Evolutionary conservation across 2,797 vertebrate genomes (phyloP).

Genomic region (Chanos chanos): DNA sequence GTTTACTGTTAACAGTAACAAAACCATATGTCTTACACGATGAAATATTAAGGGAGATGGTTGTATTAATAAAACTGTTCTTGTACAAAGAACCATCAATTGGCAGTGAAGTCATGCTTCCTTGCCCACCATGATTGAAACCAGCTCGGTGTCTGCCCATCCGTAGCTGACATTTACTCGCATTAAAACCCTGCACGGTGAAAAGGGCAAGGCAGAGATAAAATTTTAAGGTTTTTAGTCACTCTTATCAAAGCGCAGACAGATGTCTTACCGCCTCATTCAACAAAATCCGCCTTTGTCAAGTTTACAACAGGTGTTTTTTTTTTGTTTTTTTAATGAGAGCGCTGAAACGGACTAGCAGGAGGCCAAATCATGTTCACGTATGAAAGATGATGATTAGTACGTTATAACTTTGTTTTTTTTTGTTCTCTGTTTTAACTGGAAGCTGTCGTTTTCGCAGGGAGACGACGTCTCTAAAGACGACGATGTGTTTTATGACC

Average conservation of each 20-base stretch:
- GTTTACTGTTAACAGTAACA: too few relatives aligned
- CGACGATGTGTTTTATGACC: conserved; percentile 89
- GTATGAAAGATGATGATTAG: not conserved
- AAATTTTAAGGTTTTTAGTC: not conserved
- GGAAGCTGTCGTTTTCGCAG: conserved; percentile 59
- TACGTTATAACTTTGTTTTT: conserved; percentile 3
- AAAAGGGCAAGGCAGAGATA: too few relatives aligned
- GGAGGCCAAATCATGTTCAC: not conserved
- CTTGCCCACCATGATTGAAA: too few relatives aligned
- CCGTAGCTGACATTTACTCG: too few relatives aligned
- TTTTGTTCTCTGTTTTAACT: conserved; percentile 23
- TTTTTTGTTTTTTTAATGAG: not conserved
- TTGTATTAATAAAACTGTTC: too few relatives aligned
- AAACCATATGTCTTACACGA: too few relatives aligned
- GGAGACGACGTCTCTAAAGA: conserved; percentile 69
- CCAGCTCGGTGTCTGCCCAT: too few relatives aligned
- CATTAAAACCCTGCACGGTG: not conserved
- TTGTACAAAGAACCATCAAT: too few relatives aligned
- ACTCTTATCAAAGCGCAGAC: not conserved
- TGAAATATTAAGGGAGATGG: too few relatives aligned
- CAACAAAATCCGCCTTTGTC: not conserved
- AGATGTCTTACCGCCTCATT: not conserved
- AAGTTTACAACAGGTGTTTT: not conserved
- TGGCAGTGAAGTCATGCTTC: too few relatives aligned
- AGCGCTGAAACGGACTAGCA: too few relatives aligned